A percentile compares a stretch with the other conserved stretches of the same genome.
phyloP scores from a whole-genome alignment of 2,888 invertebrate genomes.

The Sericinus montela region DNA sequence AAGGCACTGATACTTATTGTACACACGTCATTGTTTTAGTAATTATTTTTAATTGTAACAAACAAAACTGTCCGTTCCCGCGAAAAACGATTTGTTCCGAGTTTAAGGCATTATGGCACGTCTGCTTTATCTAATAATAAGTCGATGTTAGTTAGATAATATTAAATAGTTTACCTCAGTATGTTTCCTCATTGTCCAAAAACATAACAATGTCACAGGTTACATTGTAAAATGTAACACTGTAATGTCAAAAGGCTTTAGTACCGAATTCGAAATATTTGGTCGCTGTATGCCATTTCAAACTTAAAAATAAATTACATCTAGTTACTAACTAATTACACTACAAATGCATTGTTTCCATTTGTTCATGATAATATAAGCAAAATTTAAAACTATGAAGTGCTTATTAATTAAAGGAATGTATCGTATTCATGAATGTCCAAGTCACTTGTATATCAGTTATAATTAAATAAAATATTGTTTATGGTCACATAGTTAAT shows the following conservation, averaged over 20 bases:
- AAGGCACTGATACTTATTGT: too few relatives aligned
- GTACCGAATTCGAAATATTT: conserved; percentile 43
- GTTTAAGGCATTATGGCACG: conserved; percentile 2
- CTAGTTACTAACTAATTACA: conserved; percentile 9
- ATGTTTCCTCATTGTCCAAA: neutral
- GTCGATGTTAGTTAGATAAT: too few relatives aligned
- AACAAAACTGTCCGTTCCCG: neutral
- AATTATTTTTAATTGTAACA: neutral
- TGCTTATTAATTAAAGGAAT: neutral
- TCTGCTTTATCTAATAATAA: too few relatives aligned
- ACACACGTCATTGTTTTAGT: neutral
- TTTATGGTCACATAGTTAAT: too few relatives aligned
- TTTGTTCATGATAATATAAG: conserved; percentile 8
- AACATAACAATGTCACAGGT: neutral
- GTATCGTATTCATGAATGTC: neutral
- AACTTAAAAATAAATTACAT: conserved; percentile 15
- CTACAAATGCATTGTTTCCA: conserved; percentile 26
- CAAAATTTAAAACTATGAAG: too few relatives aligned
- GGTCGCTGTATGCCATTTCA: conserved; percentile 58
- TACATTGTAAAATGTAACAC: neutral
- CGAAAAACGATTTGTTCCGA: neutral
- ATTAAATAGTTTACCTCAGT: too few relatives aligned
- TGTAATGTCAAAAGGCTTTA: conserved; percentile 6
- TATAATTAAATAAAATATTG: too few relatives aligned
- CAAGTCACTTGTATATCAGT: too few relatives aligned